A percentile compares a stretch with the other conserved stretches of the same genome.
phyloP scores from a whole-genome alignment of 2,113 vertebrate genomes.

The Proterorhinus semilunaris region DNA sequence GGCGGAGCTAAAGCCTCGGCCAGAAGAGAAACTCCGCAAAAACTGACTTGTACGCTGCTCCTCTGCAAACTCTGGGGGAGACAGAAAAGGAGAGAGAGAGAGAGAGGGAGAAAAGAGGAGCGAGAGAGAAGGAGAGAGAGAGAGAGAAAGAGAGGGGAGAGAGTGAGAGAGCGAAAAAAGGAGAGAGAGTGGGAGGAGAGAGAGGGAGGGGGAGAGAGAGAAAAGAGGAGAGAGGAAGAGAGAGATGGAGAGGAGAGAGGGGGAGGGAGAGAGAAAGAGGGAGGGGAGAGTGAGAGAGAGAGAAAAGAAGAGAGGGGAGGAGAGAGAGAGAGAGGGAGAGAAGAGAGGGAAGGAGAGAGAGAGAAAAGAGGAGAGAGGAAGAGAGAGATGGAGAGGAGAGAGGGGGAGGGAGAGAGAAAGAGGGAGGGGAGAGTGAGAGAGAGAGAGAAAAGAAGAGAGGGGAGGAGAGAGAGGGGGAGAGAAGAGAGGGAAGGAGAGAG shows the following conservation, averaged over 20 bases:
- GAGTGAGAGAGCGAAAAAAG: no score
- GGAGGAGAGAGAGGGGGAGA: background rate
- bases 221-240: background rate
- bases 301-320: background rate
- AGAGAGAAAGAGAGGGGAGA: no score
- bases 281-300: no score
- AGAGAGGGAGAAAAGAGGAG: no score
- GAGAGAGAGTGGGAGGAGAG: no score
- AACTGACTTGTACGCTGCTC: slow-evolving; percentile 92
- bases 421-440: background rate
- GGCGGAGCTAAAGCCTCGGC: slow-evolving; percentile 74
- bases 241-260: background rate
- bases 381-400: background rate
- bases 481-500: background rate
- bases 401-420: background rate
- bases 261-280: background rate
- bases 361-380: background rate
- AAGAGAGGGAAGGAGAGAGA: background rate
- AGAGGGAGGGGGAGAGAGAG: no score
- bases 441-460: no score
- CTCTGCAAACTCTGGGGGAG: slow-evolving; percentile 83
- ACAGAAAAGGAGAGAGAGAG: no score
- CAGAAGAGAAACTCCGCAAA: slow-evolving; percentile 90
- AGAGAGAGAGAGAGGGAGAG: no score
- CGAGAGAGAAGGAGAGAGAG: no score